phyloP scores from a whole-genome alignment of 2,888 invertebrate genomes.

The Hoplodrina ambigua region DNA sequence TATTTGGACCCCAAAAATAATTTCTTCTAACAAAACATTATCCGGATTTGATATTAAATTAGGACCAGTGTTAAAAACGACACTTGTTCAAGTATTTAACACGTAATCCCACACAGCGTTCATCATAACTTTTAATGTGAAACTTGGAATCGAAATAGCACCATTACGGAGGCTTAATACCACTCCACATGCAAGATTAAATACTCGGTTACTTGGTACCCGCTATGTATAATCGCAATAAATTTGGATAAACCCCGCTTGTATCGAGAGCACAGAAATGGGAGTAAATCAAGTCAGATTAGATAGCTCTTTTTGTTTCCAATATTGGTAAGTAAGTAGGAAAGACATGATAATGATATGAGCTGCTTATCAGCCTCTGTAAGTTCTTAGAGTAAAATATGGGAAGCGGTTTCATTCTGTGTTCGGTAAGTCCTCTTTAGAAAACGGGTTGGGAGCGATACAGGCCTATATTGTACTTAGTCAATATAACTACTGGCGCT shows the following conservation, averaged over 20 bases:
- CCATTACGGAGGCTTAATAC: conserved; percentile 59
- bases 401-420: conserved; percentile 26
- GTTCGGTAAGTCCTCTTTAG: conserved; percentile 1
- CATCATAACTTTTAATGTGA: conserved; percentile 64
- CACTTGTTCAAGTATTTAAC: conserved; percentile 54
- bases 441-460: conserved; percentile 27
- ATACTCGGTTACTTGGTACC: conserved; percentile 57
- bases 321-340: conserved; percentile 54
- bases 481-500: too few relatives aligned
- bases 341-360: conserved; percentile 39
- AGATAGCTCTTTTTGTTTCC: conserved; percentile 63
- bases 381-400: conserved; percentile 47
- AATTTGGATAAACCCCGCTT: conserved; percentile 66
- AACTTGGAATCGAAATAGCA: conserved; percentile 64
- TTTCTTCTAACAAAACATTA: conserved; percentile 18
- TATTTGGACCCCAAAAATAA: too few relatives aligned
- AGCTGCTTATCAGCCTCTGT: conserved; percentile 36
- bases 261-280: conserved; percentile 58
- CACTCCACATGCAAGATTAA: conserved; percentile 64
- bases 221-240: conserved; percentile 65
- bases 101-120: conserved; percentile 62
- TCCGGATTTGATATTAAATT: conserved; percentile 46
- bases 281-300: conserved; percentile 75
- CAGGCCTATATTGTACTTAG: not conserved
- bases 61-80: conserved; percentile 37